phyloP scores from a whole-genome alignment of 2,888 invertebrate species.

The Diadegma fenestrale region DNA sequence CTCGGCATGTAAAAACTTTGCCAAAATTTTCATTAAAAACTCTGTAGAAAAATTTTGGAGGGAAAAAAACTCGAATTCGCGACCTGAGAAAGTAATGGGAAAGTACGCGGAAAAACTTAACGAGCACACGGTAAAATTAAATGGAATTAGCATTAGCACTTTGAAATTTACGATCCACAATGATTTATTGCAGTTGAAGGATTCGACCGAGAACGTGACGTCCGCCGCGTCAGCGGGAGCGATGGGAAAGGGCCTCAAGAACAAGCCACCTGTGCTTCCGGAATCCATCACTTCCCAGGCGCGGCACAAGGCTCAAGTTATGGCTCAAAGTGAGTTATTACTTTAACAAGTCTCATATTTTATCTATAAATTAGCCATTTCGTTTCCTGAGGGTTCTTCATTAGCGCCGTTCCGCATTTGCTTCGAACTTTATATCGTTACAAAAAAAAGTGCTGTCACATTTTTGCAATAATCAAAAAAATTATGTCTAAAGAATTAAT shows the following conservation, averaged over 20 bases:
- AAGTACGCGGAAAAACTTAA: not conserved
- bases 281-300: slow-evolving; percentile 76
- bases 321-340: slow-evolving; percentile 87
- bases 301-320: slow-evolving; percentile 85
- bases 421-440: not conserved
- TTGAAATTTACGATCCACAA: slow-evolving; percentile 38
- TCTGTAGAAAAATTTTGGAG: no score
- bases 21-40: not conserved
- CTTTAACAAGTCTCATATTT: slow-evolving; percentile 50
- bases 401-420: not conserved
- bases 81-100: not conserved
- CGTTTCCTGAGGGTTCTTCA: not conserved
- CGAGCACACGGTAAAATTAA: not conserved
- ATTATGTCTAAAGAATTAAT: not conserved
- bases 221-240: slow-evolving; percentile 74
- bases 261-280: slow-evolving; percentile 79
- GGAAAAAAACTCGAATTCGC: not conserved
- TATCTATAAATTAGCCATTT: slow-evolving; percentile 16
- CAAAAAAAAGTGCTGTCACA: not conserved
- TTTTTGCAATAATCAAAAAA: not conserved
- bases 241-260: slow-evolving; percentile 77
- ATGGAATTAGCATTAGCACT: slow-evolving; percentile 36
- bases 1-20: not conserved
- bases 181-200: slow-evolving; percentile 67
- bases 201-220: slow-evolving; percentile 64